phyloP scores from a whole-genome alignment of 2,797 vertebrate species.

The Amblyraja radiata region DNA sequence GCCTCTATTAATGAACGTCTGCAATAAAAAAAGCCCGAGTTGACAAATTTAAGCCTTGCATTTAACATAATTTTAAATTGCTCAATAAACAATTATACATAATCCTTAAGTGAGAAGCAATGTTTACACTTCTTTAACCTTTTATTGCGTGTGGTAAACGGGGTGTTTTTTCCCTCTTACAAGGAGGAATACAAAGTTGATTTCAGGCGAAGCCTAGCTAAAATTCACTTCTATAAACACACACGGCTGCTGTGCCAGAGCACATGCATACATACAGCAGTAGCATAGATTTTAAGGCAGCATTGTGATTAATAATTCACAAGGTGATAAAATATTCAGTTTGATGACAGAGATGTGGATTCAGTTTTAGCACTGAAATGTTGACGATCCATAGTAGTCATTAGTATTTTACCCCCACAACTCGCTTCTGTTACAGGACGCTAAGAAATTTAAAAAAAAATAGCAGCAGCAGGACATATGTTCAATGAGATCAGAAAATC shows the following conservation, averaged over 20 bases:
- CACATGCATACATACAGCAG: slow-evolving; percentile 52
- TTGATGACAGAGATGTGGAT: slow-evolving; percentile 52
- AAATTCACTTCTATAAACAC: slow-evolving; percentile 38
- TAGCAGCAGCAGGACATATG: too few species aligned
- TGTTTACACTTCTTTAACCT: neutral
- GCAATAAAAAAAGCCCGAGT: neutral
- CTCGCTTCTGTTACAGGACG: neutral
- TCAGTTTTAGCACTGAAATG: slow-evolving; percentile 52
- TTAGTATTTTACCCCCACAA: neutral
- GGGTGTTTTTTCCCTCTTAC: neutral
- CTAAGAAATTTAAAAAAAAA: neutral
- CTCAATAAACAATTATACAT: neutral
- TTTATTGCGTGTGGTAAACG: neutral
- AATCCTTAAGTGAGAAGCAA: neutral
- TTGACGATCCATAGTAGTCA: slow-evolving; percentile 9
- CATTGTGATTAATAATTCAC: slow-evolving; percentile 58
- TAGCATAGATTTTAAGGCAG: slow-evolving; percentile 51
- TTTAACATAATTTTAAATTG: neutral
- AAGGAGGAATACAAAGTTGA: neutral
- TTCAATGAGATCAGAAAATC: neutral
- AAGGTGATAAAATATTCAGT: slow-evolving; percentile 59
- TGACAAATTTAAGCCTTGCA: neutral
- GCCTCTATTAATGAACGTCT: neutral
- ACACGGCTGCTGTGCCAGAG: slow-evolving; percentile 56
- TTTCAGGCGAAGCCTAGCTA: neutral